A percentile compares a stretch with the other conserved stretches of the same genome.
These are phyloP conservation scores for Penaeus indicus DNA, from an alignment of 1,140 invertebrate genomes.

Conservation along the genomic window DNA sequence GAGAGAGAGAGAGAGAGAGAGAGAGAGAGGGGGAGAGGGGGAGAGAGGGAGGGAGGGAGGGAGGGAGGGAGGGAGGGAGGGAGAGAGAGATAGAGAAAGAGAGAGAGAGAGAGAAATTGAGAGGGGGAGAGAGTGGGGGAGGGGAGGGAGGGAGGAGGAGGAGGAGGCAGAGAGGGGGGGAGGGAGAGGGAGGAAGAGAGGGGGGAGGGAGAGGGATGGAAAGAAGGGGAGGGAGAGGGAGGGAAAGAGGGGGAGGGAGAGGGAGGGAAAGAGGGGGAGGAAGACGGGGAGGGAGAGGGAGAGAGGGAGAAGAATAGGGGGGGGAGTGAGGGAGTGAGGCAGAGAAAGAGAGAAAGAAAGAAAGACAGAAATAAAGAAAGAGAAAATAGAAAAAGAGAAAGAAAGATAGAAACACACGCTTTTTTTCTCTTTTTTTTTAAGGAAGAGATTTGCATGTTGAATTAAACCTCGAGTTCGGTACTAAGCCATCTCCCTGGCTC, in stretches of 20 bases:
- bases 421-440: too few relatives aligned
- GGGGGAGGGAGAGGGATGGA: not conserved
- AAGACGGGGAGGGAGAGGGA: not conserved
- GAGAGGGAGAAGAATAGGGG: not conserved
- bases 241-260: not conserved
- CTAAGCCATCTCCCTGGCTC: too few relatives aligned
- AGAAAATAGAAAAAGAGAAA: not conserved
- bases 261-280: not conserved
- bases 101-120: too few relatives aligned
- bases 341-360: too few relatives aligned
- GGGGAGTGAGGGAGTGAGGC: too few relatives aligned
- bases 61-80: not conserved
- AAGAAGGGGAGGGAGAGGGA: conserved; percentile 6
- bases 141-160: not conserved
- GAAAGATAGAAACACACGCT: not conserved
- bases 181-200: too few relatives aligned
- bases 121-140: too few relatives aligned
- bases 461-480: too few relatives aligned
- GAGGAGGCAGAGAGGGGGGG: not conserved
- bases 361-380: not conserved
- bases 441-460: too few relatives aligned
- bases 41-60: not conserved
- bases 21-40: too few relatives aligned
- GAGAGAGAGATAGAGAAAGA: too few relatives aligned
- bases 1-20: not conserved